A percentile compares a stretch with the other conserved stretches of the same genome.
Conservation (phyloP, 2,888 invertebrate species). For the Habrosyne pyritoides region DNA sequence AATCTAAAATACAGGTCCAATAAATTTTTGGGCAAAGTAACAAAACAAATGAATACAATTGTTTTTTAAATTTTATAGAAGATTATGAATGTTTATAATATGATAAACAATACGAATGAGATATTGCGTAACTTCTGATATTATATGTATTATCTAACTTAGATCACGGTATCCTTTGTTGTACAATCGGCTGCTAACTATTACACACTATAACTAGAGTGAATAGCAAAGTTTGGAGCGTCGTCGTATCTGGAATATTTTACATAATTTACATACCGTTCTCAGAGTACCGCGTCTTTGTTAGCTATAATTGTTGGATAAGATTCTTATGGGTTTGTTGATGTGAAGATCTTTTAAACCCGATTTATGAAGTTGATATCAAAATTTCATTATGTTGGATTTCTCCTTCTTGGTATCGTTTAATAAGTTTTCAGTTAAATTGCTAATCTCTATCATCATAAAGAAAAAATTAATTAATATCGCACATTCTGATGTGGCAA, state of each 20-base stretch:
- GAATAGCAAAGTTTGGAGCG: slow-evolving; percentile 37
- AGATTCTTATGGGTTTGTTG: slow-evolving; percentile 23
- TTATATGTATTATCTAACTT: neutral
- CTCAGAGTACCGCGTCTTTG: slow-evolving; percentile 20
- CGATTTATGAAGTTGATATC: too few relatives aligned
- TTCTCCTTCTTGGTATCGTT: too few relatives aligned
- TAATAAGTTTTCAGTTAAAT: too few relatives aligned
- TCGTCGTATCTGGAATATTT: slow-evolving; percentile 41
- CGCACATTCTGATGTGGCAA: too few relatives aligned
- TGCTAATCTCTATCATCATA: too few relatives aligned
- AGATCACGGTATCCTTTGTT: neutral
- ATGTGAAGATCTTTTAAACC: too few relatives aligned
- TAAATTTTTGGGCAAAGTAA: too few relatives aligned
- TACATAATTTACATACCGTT: slow-evolving; percentile 37
- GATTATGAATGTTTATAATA: neutral
- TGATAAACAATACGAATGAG: neutral
- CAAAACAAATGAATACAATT: too few relatives aligned
- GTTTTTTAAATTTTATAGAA: too few relatives aligned
- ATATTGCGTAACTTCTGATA: neutral
- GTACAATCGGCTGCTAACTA: slow-evolving; percentile 1
- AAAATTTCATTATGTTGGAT: too few relatives aligned
- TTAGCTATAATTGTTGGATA: slow-evolving; percentile 35
- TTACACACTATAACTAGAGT: slow-evolving; percentile 16
- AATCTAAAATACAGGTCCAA: too few relatives aligned
- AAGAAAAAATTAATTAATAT: too few relatives aligned